Conservation (phyloP, 2,888 invertebrate genomes). For the Tortrix viridana region DNA sequence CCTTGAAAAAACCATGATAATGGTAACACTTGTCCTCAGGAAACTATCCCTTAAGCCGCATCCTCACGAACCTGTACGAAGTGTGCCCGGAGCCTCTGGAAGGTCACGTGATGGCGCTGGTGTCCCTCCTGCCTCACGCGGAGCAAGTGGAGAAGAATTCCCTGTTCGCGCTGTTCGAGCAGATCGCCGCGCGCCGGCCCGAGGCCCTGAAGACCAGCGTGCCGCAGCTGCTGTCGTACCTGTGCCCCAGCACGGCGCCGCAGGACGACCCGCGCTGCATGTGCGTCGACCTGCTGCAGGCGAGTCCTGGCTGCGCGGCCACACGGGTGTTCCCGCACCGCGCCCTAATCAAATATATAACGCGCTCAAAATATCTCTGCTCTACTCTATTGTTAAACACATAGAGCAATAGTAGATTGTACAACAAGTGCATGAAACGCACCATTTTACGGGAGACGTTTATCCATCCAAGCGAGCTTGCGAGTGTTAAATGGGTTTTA, state of each 20-base stretch:
- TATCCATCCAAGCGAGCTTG: too few relatives aligned
- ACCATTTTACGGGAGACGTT: too few relatives aligned
- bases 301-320: too few relatives aligned
- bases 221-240: slow-evolving; percentile 91
- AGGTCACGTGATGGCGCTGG: slow-evolving; percentile 92
- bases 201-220: slow-evolving; percentile 92
- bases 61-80: slow-evolving; percentile 95
- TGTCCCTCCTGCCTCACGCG: slow-evolving; percentile 91
- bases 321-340: too few relatives aligned
- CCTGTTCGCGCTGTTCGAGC: slow-evolving; percentile 91
- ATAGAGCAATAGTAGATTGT: too few relatives aligned
- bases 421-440: too few relatives aligned
- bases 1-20: too few relatives aligned
- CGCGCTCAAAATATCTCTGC: too few relatives aligned
- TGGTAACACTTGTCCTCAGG: slow-evolving; percentile 80
- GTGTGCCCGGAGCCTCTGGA: slow-evolving; percentile 94
- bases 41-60: slow-evolving; percentile 94
- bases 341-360: too few relatives aligned
- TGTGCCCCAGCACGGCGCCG: slow-evolving; percentile 76
- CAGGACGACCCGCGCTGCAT: slow-evolving; percentile 74
- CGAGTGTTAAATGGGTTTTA: too few relatives aligned
- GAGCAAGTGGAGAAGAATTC: slow-evolving; percentile 94
- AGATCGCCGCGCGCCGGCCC: slow-evolving; percentile 92
- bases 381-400: too few relatives aligned
- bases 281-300: slow-evolving; percentile 78